Evolutionary conservation across 2,888 invertebrate species (phyloP), one percentile per base, ranked within the genome.

Genomic region (Ichneumoninae sp.): DNA sequence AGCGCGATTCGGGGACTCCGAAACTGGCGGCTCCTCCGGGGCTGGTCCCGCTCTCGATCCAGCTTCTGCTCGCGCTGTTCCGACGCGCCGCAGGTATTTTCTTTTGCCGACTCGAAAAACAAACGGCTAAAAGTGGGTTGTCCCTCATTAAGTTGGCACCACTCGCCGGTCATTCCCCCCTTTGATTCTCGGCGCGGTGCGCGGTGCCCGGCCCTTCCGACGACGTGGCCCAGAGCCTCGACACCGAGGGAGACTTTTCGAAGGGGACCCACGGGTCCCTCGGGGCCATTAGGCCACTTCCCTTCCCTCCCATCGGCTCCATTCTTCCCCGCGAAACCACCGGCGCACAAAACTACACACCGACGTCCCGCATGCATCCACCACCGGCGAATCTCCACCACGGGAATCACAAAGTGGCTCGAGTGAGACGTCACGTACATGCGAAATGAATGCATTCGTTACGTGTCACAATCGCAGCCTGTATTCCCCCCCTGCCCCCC

Each of bases 61-160:
- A 60, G 44, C 50, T 71, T 68, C 50, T 47, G 70, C 54, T 52
- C 66, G 13, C 50, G n/a, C 78, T 57, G 40, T 81, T 65, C 69
- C 47, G 82, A 82, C 82, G 79, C 74, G 80, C 65, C 77, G 65
- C 79, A 60, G 60, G 83, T 86, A 86, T 89, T 88, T 89, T 87
- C 86, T 88, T 65, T 86, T 80, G 78, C 76, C 85, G 84, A 73
- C 81, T 85, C 75, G 87, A 88, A 89, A 90, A 91, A 90, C 90
- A 90, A 90, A 90, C 89, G 88, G 87, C 89, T 87, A 83, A 86
- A 91, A 87, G 88, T 89, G 90, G 89, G 88, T 91, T 89, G 89
- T 89, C 89, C 89, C 91, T 91, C 91, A 90, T 91, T 91, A 92
- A 89, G 89, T 91, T 92, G 90, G 90, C 90, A 91, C 90, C 88